A percentile compares a stretch with the other conserved stretches of the same genome.
Evolutionary conservation across 2,113 vertebrate genomes (phyloP).

Genomic region (Numenius arquata): DNA sequence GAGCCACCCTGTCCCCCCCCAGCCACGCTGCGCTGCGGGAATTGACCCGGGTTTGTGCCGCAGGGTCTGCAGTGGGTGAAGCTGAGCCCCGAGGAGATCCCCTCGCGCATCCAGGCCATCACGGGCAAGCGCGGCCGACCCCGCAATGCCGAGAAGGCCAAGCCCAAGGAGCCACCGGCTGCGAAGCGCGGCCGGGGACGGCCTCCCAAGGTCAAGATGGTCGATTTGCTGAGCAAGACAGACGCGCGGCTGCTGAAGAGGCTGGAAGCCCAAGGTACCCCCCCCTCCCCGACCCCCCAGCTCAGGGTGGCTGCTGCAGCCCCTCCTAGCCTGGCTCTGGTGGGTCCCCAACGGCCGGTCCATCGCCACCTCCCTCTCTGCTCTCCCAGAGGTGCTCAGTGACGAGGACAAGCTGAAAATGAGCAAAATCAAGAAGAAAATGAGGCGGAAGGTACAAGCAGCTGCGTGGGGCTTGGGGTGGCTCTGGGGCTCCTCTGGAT

Average conservation of each 20-base stretch:
- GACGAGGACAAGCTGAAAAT: conserved; percentile 92
- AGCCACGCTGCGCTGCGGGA: rapidly evolving
- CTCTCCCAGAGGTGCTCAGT: conserved; percentile 80
- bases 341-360: rapidly evolving
- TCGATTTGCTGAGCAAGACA: conserved; percentile 87
- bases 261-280: conserved; percentile 87
- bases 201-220: conserved; percentile 87
- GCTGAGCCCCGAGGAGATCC: conserved; percentile 90
- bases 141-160: conserved; percentile 86
- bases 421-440: conserved; percentile 92
- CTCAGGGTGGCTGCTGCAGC: rapidly evolving
- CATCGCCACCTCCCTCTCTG: neutral
- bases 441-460: conserved; percentile 84
- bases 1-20: rapidly evolving
- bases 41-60: neutral
- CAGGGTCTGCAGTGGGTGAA: conserved; percentile 89
- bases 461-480: neutral
- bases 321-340: neutral
- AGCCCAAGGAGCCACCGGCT: conserved; percentile 68
- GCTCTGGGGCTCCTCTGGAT: rapidly evolving
- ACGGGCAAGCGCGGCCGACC: conserved; percentile 93
- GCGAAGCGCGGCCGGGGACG: conserved; percentile 82
- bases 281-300: rapidly evolving
- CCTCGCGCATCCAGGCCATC: conserved; percentile 95
- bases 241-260: conserved; percentile 84